These are phyloP conservation scores for Daktulosphaira vitifoliae DNA, from an alignment of 1,140 invertebrate genomes.

Conservation along the genomic window DNA sequence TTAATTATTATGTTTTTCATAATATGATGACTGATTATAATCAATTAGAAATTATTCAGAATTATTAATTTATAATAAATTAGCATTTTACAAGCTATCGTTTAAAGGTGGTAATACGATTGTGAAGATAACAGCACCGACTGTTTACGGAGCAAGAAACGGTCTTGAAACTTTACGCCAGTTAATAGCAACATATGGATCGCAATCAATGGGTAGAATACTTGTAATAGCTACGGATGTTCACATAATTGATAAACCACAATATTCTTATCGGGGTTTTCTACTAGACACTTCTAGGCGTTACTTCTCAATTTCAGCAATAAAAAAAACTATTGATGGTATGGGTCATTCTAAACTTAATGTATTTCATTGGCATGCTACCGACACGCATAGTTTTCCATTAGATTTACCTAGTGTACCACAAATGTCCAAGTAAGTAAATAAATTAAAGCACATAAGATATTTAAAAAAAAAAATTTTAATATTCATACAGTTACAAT, in stretches of 20 bases:
- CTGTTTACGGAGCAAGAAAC: constrained; percentile 64
- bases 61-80: no score
- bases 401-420: constrained; percentile 59
- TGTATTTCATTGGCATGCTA: constrained; percentile 77
- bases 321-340: constrained; percentile 62
- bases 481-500: no score
- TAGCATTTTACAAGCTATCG: no score
- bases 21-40: no score
- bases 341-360: constrained; percentile 75
- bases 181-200: constrained; percentile 46
- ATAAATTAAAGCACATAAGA: no score
- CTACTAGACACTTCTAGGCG: constrained; percentile 70
- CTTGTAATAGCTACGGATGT: constrained; percentile 43
- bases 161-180: constrained; percentile 65
- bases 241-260: constrained; percentile 42
- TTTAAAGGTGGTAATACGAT: constrained; percentile 43
- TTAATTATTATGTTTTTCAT: no score
- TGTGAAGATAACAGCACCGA: constrained; percentile 54
- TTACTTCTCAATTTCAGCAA: constrained; percentile 58
- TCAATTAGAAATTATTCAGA: no score
- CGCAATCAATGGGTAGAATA: background rate
- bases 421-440: constrained; percentile 52
- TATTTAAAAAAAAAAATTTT: no score
- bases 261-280: constrained; percentile 54
- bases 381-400: constrained; percentile 76